Base-by-base conservation (phyloP, 2,797 vertebrate genomes). In the Eupleurogrammus muticus region DNA sequence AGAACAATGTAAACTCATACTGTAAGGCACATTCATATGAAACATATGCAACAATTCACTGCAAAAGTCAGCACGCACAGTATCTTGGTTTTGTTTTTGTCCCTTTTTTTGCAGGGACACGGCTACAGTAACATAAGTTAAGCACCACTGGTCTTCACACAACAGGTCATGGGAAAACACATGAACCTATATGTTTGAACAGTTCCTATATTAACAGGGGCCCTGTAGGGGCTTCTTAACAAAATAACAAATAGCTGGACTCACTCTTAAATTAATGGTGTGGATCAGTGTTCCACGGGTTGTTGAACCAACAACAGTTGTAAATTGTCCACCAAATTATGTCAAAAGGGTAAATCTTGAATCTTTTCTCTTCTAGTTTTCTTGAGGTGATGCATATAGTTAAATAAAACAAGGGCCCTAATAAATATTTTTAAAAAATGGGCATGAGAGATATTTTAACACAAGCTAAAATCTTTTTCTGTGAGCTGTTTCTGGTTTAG, bases 1-100 rank as follows among this genome's bases (percentile, higher is more conserved):
- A 64, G 56, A 67, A 73, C 38, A 70, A 63, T 57, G 57, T 82
- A 77, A 87, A 91, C 77, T 75, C 42, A 73, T 11, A 52, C 6
- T 72, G 52, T 49, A 73, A 66, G 67, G 59, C 35, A 76, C 67
- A 36, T 34, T 69, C 20, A 52, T 20, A 54, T 10, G 49, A 59
- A 80, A 77, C 60, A 64, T 20, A 69, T 50, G 65, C 32, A 71
- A 66, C 16, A 49, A 24, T 47, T 60, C 40, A 48, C 70, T n/a
- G 70, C 9, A 16, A 71, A 64, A 47, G 34, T 70, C 48, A 72
- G 72, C 63, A 73, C 17, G 72, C 58, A 87, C 77, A 84, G 70
- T 75, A 77, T 79, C 81, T 78, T 79, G 70, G 35, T 65, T 73
- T 50, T 57, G 63, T 9, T 57, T 44, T 64, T 50, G 40, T 32